Base-by-base conservation (phyloP, 2,888 invertebrate species). In the Lydus trimaculatus region DNA sequence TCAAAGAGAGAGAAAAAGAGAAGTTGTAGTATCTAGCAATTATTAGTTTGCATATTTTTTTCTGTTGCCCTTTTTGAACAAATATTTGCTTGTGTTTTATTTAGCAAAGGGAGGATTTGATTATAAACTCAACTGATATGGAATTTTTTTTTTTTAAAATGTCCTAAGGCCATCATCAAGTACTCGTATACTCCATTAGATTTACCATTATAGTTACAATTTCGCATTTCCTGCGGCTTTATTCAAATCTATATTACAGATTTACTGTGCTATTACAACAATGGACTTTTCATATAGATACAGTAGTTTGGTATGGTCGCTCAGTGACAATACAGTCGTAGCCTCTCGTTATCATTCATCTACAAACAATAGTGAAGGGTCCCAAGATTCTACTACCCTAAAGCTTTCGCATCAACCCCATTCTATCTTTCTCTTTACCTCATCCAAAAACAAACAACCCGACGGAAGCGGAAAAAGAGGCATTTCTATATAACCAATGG, bases 261-360 rank as follows among this genome's bases (percentile, higher is more conserved):
- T 81, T 81, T 80, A 80, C 72, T 73, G 72, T 73, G 71, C 75
- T 78, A 77, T 81, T 79, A 76, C 76, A 77, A 81, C 80, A 81
- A 81, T 81, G 79, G 81, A 81, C 80, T 78, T 78, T 76, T 76
- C 76, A 76, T 20, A 48, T 73, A 79, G 80, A 80, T 79, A 79
- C 76, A 77, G 76, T 78, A 76, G 36, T 36, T 13, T 36, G 77
- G 64, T 80, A 80, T 79, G 80, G 79, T 78, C 78, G 79, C 76
- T 72, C 73, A 76, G 80, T 78, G 81, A 82, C 82, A 82, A 82
- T 82, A 79, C 80, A 78, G 79, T 78, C 78, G 78, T 80, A 79
- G 77, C 81, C 80, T 80, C 79, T 78, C 81, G 81, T 82, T 81
- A 81, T 81, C 81, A 80, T 81, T 81, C 80, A 81, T 80, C 81